Evolutionary conservation across 2,113 vertebrate genomes (phyloP).

Genomic region (Seriola aureovittata): DNA sequence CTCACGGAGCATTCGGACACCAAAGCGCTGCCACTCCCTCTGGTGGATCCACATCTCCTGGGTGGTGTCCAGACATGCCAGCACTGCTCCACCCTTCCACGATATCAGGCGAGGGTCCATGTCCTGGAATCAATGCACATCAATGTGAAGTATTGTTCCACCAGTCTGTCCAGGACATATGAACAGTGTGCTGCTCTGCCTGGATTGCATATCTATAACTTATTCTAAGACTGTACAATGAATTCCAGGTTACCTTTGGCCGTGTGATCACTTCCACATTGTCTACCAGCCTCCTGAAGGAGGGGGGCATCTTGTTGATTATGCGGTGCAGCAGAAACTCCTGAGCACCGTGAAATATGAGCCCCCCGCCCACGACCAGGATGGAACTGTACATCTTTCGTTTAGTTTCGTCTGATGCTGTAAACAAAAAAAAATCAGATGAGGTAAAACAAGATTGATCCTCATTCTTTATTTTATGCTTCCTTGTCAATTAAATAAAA

Average conservation of each 20-base stretch:
- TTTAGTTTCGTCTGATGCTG: conserved; percentile 98
- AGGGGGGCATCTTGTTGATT: conserved; percentile 99
- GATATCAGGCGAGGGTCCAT: conserved; percentile 95
- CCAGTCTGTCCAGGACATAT: no score
- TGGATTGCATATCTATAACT: background rate
- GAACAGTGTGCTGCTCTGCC: background rate
- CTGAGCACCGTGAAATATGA: conserved; percentile 96
- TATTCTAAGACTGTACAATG: background rate
- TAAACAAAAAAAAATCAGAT: conserved; percentile 10
- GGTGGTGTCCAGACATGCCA: conserved; percentile 96
- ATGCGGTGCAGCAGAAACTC: conserved; percentile 98
- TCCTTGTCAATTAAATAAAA: background rate
- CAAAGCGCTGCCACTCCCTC: conserved; percentile 96
- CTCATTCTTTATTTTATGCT: background rate
- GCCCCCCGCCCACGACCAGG: conserved; percentile 95
- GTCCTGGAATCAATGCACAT: conserved; percentile 83
- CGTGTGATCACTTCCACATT: conserved; percentile 97
- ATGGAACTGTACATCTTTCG: conserved; percentile 99
- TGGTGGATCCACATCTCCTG: conserved; percentile 98
- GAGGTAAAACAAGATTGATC: background rate
- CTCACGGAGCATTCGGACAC: conserved; percentile 94
- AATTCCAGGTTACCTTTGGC: conserved; percentile 88
- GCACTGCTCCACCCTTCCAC: conserved; percentile 96
- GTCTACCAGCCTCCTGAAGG: conserved; percentile 95
- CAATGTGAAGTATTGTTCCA: background rate